A percentile compares a stretch with the other conserved stretches of the same genome.
phyloP scores from a whole-genome alignment of 2,888 invertebrate species.

The Germaria angustata region DNA sequence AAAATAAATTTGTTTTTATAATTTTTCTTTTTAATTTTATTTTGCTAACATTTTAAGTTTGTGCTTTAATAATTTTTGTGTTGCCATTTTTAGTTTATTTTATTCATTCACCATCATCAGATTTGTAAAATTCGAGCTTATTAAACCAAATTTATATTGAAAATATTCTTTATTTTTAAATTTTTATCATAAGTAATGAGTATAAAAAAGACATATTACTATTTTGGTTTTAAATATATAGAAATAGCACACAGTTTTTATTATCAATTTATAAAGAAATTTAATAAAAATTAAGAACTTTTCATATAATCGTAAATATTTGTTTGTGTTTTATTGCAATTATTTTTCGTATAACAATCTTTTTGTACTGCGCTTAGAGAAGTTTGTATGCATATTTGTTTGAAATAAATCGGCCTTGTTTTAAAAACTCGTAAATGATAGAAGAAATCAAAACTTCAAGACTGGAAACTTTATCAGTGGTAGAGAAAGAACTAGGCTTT shows the following conservation, averaged over 20 bases:
- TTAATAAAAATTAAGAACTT: constrained; percentile 44
- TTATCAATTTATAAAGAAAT: constrained; percentile 44
- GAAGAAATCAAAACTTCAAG: too few relatives aligned
- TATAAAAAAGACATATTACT: constrained; percentile 41
- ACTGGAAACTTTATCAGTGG: too few relatives aligned
- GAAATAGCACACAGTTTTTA: constrained; percentile 54
- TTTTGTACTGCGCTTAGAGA: too few relatives aligned
- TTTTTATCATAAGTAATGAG: constrained; percentile 19
- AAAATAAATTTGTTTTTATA: constrained; percentile 4
- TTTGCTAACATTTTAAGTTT: constrained; percentile 10
- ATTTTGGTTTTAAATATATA: constrained; percentile 16
- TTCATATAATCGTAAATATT: constrained; percentile 31
- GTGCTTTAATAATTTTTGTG: constrained; percentile 2
- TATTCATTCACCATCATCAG: constrained; percentile 13
- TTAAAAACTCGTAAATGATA: too few relatives aligned
- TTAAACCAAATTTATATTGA: constrained; percentile 59
- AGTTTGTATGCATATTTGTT: too few relatives aligned
- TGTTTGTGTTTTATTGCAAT: constrained; percentile 18
- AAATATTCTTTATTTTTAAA: constrained; percentile 50
- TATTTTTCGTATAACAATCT: too few relatives aligned
- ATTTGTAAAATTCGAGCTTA: constrained; percentile 58
- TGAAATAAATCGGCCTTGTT: too few relatives aligned
- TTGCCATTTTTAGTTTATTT: background rate
- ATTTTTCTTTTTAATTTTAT: constrained; percentile 13
- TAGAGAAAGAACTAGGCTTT: too few relatives aligned